Base-by-base conservation (phyloP, 2,797 vertebrate genomes). In the Mycteria americana region DNA sequence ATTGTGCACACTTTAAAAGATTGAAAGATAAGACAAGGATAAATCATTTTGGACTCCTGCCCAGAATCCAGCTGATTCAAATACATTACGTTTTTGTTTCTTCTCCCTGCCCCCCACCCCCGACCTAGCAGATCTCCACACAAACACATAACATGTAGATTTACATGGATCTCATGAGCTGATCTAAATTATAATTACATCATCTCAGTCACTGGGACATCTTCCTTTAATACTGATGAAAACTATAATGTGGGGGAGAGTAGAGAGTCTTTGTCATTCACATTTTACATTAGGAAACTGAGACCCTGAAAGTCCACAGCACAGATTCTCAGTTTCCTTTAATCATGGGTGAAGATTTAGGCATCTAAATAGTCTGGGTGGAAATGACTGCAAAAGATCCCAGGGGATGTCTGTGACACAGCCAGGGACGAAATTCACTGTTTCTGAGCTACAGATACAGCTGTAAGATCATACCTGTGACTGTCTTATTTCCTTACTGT, bases 41-140 rank as follows among this genome's bases (percentile, higher is more conserved):
- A 67, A 56, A 81, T 28, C 1, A 23, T 43, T 65, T 21, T 60
- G 22, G 25, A 67, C 13, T 35, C 12, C 18, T 50, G 9, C 65
- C 18, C 27, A 74, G 19, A 12, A 83, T 39, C 14, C 35, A 63
- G 5, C 2, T 63, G 15, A 90, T 59, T 74, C 18, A 87, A 68
- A 81, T 56, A n/a, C 2, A 13, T 35, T 14, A 50, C 5, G 3
- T 7, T 45, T 64, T 60, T 24, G 0, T 28, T 53, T 46, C 22
- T 31, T 8, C 2, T 39, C 37, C 37, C 37, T 39, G 37, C 2
- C 4, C 2, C 9, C 2, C 5, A 5, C 5, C 12, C 35, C 39
- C 43, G 11, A 43, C 27, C 82, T 67, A 33, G 27, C 59, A 64
- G 4, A 3, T 70, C 13, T 88, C 35, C 11, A 60, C 5, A 25